Percentiles rank a stretch among this genome's conserved stretches.
These are phyloP conservation scores for Vulpes ferrilata DNA, from an alignment of 2,113 vertebrate genomes.

Conservation along the genomic window DNA sequence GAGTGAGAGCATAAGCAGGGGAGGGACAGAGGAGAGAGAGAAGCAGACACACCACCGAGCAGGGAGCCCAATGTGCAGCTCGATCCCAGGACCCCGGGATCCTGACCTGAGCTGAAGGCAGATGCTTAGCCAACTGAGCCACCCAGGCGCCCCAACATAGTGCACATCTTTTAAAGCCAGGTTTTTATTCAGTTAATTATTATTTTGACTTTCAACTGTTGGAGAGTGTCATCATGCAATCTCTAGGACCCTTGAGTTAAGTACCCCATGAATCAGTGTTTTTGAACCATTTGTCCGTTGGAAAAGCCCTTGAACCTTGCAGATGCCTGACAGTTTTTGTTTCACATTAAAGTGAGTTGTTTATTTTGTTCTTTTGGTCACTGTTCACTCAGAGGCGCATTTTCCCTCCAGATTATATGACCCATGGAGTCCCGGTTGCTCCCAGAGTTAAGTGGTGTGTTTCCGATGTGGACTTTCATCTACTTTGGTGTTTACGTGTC, in stretches of 20 bases:
- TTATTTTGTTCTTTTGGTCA: background rate
- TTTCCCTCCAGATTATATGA: background rate
- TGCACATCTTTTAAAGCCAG: background rate
- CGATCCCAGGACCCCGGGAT: background rate
- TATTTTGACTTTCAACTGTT: background rate
- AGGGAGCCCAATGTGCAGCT: background rate
- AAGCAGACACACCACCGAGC: background rate
- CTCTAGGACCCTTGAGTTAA: background rate
- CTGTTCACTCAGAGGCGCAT: background rate
- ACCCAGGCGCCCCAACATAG: accelerated
- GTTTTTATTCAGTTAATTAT: background rate
- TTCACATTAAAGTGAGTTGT: background rate
- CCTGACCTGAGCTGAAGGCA: background rate
- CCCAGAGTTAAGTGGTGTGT: background rate
- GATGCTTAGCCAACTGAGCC: background rate
- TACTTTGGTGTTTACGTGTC: accelerated
- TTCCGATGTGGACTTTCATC: background rate
- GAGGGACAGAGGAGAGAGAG: background rate
- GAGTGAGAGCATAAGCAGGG: background rate
- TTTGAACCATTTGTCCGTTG: accelerated
- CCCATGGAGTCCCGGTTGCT: background rate
- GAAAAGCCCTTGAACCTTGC: background rate
- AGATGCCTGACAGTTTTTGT: background rate
- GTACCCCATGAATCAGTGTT: background rate
- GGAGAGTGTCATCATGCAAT: accelerated